Base-by-base conservation (phyloP, 23 tunicate genomes). In the Styela clava region DNA sequence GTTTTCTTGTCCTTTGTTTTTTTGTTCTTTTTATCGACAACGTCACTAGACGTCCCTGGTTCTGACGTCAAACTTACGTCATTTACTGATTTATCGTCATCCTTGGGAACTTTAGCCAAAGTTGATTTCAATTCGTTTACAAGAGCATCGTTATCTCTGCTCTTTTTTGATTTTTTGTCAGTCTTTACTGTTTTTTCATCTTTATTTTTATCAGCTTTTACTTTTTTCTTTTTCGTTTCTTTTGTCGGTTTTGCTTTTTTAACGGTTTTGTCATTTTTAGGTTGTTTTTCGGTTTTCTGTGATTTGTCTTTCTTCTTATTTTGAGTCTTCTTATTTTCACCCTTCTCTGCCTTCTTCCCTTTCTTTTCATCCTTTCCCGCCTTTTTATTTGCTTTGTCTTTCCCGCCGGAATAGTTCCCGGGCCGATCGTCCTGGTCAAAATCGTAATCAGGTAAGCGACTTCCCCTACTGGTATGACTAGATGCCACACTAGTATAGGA, bases 371-470 rank as follows among this genome's bases (percentile, higher is more conserved):
- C 78, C 16, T 19, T 35, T 33, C 18, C 0, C 9, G 16, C 27
- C 27, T 73, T 18, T 24, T 73, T 73, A 19, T 73, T 35, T 35
- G 16, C 27, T n/a, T 73, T 31, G 51, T 73, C 32, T 2, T 73
- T 73, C 1, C 32, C 78, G 16, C 27, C 27, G 16, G 30, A 23
- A 33, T 35, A 35, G 16, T 73, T 73, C 27, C 56, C 56, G 0
- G 78, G 78, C 78, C 21, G 24, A 33, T 73, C 78, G 61, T 73
- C 78, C 78, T 73, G 62, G n/a, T 19, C 78, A 73, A 73, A 73
- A n/a, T 73, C 78, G 22, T 73, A 73, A 73, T 73, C 78, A 20
- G 78, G 78, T 16, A 73, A 27, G 24, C 19, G 19, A 27, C 78
- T 73, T 18, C 27, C 27, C 22, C 56, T 73, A 31, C 78, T 73